Evolutionary conservation across 2,797 vertebrate species (phyloP), one percentile per base, ranked within the genome.

Genomic region (Lates japonicus): DNA sequence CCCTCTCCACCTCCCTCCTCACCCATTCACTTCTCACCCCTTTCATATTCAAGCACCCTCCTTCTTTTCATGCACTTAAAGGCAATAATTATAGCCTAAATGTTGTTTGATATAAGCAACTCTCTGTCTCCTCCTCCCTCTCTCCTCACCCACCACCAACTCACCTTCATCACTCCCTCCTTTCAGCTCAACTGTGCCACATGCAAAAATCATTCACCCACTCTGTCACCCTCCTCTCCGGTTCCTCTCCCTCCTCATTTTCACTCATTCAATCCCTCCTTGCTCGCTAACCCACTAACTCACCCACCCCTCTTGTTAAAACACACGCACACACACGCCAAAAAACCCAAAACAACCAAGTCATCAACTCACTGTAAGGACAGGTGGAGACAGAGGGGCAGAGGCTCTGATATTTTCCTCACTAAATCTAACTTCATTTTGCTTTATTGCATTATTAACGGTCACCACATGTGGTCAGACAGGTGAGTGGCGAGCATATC

Each of bases 81-180:
- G n/a, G n/a, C n/a, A n/a, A n/a, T n/a, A n/a, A 79, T 20, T 66
- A 31, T 8, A 44, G 2, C 11, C 39, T 44, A 55, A 57, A 65
- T 10, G 51, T n/a, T 42, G 39, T 42, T 60, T 41, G n/a, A 17
- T 70, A 48, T 16, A 20, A 51, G 16, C n/a, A 11, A n/a, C 12
- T 8, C 44, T n/a, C 61, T 35, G 17, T 42, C 60, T 48, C 49
- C 39, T n/a, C n/a, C 46, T 51, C 44, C 46, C 46, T 57, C 73
- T 19, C 42, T 42, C 22, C 33, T 37, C 75, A 54, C 58, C 11
- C 55, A 33, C 39, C 68, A 48, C 31, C 2, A 14, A 25, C 63
- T 42, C 78, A 81, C 46, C 55, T 60, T 76, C 76, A 85, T 13
- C 10, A 71, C 70, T 46, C 85, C 74, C 74, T 55, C 73, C 54